A percentile compares a stretch with the other conserved stretches of the same genome.
phyloP scores from a whole-genome alignment of 2,113 vertebrate species.

The Furnarius figulus region DNA sequence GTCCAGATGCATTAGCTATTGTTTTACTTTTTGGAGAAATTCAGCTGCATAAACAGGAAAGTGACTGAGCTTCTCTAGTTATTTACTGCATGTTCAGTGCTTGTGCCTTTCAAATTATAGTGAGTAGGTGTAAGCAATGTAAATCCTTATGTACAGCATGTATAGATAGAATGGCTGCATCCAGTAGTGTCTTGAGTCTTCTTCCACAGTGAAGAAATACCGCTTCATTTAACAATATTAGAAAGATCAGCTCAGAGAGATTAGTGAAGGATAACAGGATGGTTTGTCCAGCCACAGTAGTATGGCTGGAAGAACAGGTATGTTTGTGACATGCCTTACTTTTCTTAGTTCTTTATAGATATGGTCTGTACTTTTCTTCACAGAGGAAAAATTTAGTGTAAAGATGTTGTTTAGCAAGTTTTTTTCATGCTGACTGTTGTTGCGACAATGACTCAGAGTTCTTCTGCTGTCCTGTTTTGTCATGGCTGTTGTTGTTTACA shows the following conservation, averaged over 20 bases:
- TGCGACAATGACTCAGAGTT: not conserved
- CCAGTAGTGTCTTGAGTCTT: not conserved
- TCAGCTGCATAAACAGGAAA: not conserved
- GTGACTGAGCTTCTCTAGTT: not conserved
- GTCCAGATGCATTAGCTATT: not conserved
- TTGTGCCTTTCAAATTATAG: not conserved
- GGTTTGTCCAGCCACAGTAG: not conserved
- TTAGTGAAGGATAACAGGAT: not conserved
- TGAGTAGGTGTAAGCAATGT: not conserved
- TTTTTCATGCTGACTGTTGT: not conserved
- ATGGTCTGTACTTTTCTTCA: not conserved
- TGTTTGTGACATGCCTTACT: not conserved
- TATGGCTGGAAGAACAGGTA: not conserved
- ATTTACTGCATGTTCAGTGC: not conserved
- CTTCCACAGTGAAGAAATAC: not conserved
- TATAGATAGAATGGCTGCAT: not conserved
- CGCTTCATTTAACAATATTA: not conserved
- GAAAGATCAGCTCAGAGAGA: not conserved
- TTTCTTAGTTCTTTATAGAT: not conserved
- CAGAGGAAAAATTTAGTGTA: not conserved
- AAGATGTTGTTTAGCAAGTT: not conserved
- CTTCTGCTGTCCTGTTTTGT: not conserved
- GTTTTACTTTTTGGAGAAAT: not conserved
- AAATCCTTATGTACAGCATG: not conserved
- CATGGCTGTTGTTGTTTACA: not conserved